Evolutionary conservation across 2,888 invertebrate species (phyloP), one percentile per base, ranked within the genome.

Genomic region (Ophioninae sp.): DNA sequence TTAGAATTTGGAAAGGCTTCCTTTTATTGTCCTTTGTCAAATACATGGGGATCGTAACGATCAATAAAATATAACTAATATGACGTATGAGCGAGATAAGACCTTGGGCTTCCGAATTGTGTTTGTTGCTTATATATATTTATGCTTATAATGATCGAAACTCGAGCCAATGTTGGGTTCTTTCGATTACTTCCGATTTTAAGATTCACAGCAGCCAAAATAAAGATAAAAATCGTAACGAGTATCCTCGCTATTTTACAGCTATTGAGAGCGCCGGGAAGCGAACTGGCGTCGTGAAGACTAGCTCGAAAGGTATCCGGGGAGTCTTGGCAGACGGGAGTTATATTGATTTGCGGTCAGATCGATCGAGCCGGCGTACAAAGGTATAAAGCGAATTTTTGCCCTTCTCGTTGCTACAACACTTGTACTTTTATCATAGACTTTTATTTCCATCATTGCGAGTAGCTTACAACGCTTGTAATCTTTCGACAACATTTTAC

Each of bases 281-380:
- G 21, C 77, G 83, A 68, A 68, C 41, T 74, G 83, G 83, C 83
- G 83, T 75, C 83, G 69, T 41, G 72, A 44, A 81, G 83, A 75
- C 83, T 84, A 70, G 77, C 65, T 72, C 57, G 72, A 72, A 79
- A 72, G 23, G 17, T 44, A 23, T 41, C 74, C 21, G 41, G 59
- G 59, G 39, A 30, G 62, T 62, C 62, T 61, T 23, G 74, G 41
- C 56, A 67, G 75, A 67, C 65, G 72, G 78, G 78, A 64, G 78
- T 83, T 77, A 74, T 83, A 84, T 84, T 75, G 83, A 84, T 84
- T 81, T 41, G 80, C 30, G 41, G 70, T 65, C 75, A 78, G 74
- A 81, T 84, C 83, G 83, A 84, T 81, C 83, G 83, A 84, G 77
- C 80, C 65, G 59, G 41, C 70, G 41, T 41, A 50, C 13, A 50